These are phyloP conservation scores for Philopedon plagiatum DNA, from an alignment of 2,888 invertebrate species.

Conservation along the genomic window DNA sequence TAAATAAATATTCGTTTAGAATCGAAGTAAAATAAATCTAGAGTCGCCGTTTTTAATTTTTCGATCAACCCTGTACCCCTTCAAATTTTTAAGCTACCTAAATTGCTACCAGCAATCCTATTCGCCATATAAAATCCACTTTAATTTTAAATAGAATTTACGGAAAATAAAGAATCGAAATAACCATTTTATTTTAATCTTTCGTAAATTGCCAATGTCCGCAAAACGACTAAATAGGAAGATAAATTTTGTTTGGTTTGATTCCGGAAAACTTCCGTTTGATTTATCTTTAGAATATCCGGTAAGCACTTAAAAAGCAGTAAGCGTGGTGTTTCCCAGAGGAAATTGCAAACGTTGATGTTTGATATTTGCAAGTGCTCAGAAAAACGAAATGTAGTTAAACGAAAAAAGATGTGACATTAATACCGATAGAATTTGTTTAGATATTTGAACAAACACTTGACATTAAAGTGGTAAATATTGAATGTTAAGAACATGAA, in stretches of 20 bases:
- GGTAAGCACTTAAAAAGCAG: slow-evolving; percentile 37
- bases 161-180: neutral
- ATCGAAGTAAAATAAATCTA: no score
- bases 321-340: slow-evolving; percentile 16
- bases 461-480: no score
- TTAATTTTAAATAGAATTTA: neutral
- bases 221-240: slow-evolving; percentile 9
- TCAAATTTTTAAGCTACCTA: no score
- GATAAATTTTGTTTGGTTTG: slow-evolving; percentile 27
- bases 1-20: no score
- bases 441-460: neutral
- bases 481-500: no score
- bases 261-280: slow-evolving; percentile 13
- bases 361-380: slow-evolving; percentile 29
- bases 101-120: no score
- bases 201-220: slow-evolving; percentile 19
- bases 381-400: slow-evolving; percentile 14
- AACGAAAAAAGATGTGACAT: neutral
- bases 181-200: slow-evolving; percentile 16
- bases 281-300: slow-evolving; percentile 35
- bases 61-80: no score
- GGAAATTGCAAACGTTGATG: slow-evolving; percentile 36
- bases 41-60: no score
- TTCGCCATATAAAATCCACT: neutral
- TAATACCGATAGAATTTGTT: neutral